These are phyloP conservation scores for Aldrovandia affinis DNA, from an alignment of 2,797 vertebrate species.

Conservation along the genomic window DNA sequence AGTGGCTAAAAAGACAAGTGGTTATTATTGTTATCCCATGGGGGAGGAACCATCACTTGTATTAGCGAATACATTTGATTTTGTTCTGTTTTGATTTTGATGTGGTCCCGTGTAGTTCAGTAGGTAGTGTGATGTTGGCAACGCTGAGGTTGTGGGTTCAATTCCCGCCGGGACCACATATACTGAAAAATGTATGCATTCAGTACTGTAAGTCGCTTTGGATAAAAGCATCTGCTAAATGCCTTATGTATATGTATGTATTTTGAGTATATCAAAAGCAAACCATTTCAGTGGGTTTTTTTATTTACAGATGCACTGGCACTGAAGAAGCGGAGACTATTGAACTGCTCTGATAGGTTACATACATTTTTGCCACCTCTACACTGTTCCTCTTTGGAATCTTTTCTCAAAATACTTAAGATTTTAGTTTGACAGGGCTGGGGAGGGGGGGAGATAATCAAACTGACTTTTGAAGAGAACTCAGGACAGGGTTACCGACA, in stretches of 20 bases:
- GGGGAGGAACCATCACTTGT: no score
- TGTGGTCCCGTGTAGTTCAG: no score
- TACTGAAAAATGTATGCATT: no score
- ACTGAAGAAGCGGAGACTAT: conserved; percentile 63
- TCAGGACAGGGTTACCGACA: conserved; percentile 39
- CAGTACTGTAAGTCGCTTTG: no score
- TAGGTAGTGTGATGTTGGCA: no score
- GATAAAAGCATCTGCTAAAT: no score
- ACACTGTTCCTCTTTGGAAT: conserved; percentile 55
- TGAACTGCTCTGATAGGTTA: conserved; percentile 58
- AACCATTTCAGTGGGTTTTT: conserved; percentile 60
- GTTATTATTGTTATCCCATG: neutral
- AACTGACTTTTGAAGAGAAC: conserved; percentile 42
- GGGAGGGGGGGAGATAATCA: conserved; percentile 41
- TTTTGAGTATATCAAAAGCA: conserved; percentile 72
- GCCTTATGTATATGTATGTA: no score
- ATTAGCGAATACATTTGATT: conserved; percentile 56
- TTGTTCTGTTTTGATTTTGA: no score
- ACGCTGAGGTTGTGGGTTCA: no score
- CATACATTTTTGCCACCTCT: conserved; percentile 42
- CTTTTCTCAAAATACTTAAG: conserved; percentile 66
- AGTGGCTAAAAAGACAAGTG: neutral
- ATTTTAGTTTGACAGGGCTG: conserved; percentile 17
- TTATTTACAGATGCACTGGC: conserved; percentile 75
- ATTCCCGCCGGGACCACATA: no score